Conservation (phyloP, 1,140 invertebrate species). For the Pseudomyrmex cubaensis region DNA sequence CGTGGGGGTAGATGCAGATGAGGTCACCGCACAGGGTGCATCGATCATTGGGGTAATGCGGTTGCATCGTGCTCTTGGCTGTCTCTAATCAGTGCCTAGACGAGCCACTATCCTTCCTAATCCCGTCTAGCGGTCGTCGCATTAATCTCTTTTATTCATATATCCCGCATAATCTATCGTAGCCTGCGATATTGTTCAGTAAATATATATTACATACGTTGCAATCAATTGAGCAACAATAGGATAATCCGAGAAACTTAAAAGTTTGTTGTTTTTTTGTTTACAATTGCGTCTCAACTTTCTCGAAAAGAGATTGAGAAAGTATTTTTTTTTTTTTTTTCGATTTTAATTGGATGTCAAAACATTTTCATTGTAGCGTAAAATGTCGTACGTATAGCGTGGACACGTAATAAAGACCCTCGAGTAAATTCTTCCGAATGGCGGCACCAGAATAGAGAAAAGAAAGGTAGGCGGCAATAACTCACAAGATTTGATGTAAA, state of each 20-base stretch:
- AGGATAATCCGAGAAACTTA: too few species aligned
- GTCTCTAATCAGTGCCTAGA: constrained; percentile 79
- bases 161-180: too few species aligned
- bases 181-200: constrained; percentile 34
- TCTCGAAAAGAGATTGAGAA: not conserved
- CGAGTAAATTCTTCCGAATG: constrained; percentile 10
- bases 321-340: not conserved
- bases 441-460: constrained; percentile 6
- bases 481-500: constrained; percentile 84
- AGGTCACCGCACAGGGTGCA: constrained; percentile 76
- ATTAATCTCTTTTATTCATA: constrained; percentile 82
- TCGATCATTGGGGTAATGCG: constrained; percentile 79
- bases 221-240: too few species aligned
- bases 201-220: too few species aligned
- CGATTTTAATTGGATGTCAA: not conserved
- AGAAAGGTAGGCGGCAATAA: constrained; percentile 76
- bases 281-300: not conserved
- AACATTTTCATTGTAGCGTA: constrained; percentile 6
- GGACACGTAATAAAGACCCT: constrained; percentile 54
- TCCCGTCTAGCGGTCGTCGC: constrained; percentile 68
- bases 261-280: not conserved
- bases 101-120: constrained; percentile 76
- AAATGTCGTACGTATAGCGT: constrained; percentile 33
- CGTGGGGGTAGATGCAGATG: constrained; percentile 80
- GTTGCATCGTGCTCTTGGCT: constrained; percentile 70